Evolutionary conservation across 23 tunicate species (phyloP).

Genomic region (Oikopleura vanhoeffeni): DNA sequence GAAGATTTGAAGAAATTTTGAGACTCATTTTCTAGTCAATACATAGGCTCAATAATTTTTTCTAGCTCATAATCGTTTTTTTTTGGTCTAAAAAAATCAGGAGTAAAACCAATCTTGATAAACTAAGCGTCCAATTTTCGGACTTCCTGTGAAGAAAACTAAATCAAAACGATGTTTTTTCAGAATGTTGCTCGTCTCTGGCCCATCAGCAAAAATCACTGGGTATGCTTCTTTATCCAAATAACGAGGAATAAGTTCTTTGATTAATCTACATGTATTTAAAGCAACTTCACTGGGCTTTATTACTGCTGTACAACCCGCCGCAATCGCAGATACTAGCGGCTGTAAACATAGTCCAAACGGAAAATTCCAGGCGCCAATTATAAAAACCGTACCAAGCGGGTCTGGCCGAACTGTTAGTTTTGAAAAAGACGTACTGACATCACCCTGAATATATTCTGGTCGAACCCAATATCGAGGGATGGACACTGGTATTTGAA

Average conservation of each 20-base stretch:
- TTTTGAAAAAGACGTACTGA: conserved; percentile 16
- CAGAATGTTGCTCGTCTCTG: conserved; percentile 22
- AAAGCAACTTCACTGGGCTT: conserved; percentile 42
- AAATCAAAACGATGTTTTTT: conserved; percentile 35
- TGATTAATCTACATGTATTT: conserved; percentile 18
- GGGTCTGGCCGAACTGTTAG: conserved; percentile 31
- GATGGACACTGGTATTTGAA: no score
- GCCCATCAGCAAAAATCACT: conserved; percentile 21
- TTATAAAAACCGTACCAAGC: conserved; percentile 28
- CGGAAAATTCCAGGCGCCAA: conserved; percentile 55
- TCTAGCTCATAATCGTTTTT: no score
- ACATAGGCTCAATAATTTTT: no score
- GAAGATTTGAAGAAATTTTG: no score
- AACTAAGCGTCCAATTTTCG: conserved; percentile 30
- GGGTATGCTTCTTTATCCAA: conserved; percentile 28
- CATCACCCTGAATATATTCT: background rate
- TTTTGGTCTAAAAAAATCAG: no score
- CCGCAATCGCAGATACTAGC: conserved; percentile 41
- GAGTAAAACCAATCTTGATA: no score
- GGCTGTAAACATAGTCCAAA: conserved; percentile 27
- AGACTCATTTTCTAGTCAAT: no score
- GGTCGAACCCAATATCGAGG: conserved; percentile 20
- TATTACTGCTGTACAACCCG: conserved; percentile 41
- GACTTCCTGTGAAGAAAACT: conserved; percentile 52
- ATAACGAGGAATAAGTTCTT: conserved; percentile 23